Percentiles rank a stretch among this genome's conserved stretches.
Conservation (phyloP, 2,797 vertebrate species). For the Bucorvus abyssinicus region DNA sequence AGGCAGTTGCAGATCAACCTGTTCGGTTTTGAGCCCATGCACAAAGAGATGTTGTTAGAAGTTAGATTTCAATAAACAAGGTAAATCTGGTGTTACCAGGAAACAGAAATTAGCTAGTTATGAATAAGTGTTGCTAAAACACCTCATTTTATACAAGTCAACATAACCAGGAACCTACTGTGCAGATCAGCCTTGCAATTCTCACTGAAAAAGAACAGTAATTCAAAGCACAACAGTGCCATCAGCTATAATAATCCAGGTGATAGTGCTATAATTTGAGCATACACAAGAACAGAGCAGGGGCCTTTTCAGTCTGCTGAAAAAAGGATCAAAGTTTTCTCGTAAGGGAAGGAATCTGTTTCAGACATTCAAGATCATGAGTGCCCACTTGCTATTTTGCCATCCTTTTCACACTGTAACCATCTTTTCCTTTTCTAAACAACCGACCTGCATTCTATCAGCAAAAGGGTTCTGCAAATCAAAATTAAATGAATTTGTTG, state of each 20-base stretch:
- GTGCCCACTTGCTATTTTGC: background rate
- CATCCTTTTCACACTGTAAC: background rate
- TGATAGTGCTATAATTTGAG: background rate
- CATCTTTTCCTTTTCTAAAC: background rate
- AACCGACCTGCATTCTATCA: background rate
- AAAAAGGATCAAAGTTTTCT: background rate
- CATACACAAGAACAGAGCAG: background rate
- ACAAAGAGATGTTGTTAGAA: background rate
- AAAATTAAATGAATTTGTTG: slow-evolving; percentile 2
- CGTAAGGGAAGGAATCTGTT: background rate
- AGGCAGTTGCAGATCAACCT: background rate
- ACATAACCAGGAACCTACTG: background rate
- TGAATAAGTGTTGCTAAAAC: background rate
- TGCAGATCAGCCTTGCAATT: background rate
- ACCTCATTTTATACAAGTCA: background rate
- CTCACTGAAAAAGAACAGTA: background rate
- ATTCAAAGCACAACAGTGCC: background rate
- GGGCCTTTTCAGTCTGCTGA: background rate
- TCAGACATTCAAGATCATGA: background rate
- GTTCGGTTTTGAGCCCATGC: background rate
- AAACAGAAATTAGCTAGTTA: background rate
- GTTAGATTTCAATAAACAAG: background rate
- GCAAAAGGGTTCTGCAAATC: slow-evolving; percentile 7
- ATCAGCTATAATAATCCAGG: background rate
- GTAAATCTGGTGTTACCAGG: background rate